A percentile compares a stretch with the other conserved stretches of the same genome.
phyloP scores from a whole-genome alignment of 37 sponge, comb jelly and placozoan species.

The Diacarnus erythraeanus region DNA sequence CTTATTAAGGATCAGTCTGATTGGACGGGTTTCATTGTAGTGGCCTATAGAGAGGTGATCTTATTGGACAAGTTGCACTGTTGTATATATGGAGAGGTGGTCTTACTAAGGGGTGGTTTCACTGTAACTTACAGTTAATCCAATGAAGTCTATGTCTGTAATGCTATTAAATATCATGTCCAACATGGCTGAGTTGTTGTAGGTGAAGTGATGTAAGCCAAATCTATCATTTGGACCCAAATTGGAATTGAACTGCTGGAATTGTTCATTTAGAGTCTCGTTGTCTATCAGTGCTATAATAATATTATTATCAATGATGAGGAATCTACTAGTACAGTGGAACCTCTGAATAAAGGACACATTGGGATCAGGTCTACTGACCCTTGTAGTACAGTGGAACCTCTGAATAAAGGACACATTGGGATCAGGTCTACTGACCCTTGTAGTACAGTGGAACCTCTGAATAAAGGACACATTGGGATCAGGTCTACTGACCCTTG shows the following conservation, averaged over 20 bases:
- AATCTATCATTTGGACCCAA: neutral
- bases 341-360: too few relatives aligned
- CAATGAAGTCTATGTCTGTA: constrained; percentile 3
- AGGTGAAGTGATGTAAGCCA: neutral
- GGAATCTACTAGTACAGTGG: neutral
- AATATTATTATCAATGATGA: neutral
- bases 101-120: too few relatives aligned
- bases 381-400: too few relatives aligned
- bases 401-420: too few relatives aligned
- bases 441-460: too few relatives aligned
- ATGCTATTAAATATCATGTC: neutral
- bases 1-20: too few relatives aligned
- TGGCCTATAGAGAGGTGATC: too few relatives aligned
- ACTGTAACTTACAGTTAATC: constrained; percentile 6
- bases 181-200: constrained; percentile 5
- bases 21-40: too few relatives aligned
- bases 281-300: neutral
- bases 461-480: too few relatives aligned
- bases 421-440: too few relatives aligned
- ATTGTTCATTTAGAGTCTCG: neutral
- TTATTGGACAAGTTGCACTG: neutral
- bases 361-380: too few relatives aligned
- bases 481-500: too few relatives aligned
- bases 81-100: neutral
- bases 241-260: neutral